Base-by-base conservation (phyloP, 2,113 vertebrate species). In the Promerops cafer region DNA sequence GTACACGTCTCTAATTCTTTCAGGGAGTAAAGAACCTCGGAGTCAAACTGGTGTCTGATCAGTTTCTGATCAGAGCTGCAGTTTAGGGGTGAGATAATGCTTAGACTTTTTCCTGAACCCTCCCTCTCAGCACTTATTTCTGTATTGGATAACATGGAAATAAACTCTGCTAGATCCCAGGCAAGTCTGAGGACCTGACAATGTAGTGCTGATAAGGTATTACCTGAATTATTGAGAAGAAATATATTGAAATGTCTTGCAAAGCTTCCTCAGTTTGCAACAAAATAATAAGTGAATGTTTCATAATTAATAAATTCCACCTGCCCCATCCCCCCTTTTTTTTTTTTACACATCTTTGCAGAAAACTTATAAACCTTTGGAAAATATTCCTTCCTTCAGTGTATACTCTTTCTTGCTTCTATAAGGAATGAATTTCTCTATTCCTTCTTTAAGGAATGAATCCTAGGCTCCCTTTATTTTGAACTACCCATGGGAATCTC, bases 241-340 rank as follows among this genome's bases (percentile, higher is more conserved):
- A 54, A 24, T n/a, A 3, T 7, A 15, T 5, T 59, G 47, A 79
- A 81, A 66, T 68, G n/a, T 33, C 68, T 52, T 82, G 19, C 40
- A 56, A 59, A 61, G 10, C 23, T 76, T 84, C 16, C 45, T 75
- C 47, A 42, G 30, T 65, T 66, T 66, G 33, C 27, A 76, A 13
- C 4, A 71, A 42, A 63, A 56, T 17, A 94, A 27, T 3, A 83
- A 71, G 15, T 17, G 9, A 75, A 54, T 14, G 3, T 71, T 85
- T 53, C 63, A 13, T 54, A 33, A 83, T 49, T 78, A 59, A 68
- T 50, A 79, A 59, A 68, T 45, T 50, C 63, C 7, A 49, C 9
- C 7, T 7, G 3, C 2, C 8, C 5, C 10, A 7, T 6, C 5
- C 0, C 4, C 15, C 3, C 4, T 35, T 12, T 68, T 42, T 63